Evolutionary conservation across 2,888 invertebrate genomes (phyloP), one percentile per base, ranked within the genome.

Genomic region (Trichopoda pennipes): DNA sequence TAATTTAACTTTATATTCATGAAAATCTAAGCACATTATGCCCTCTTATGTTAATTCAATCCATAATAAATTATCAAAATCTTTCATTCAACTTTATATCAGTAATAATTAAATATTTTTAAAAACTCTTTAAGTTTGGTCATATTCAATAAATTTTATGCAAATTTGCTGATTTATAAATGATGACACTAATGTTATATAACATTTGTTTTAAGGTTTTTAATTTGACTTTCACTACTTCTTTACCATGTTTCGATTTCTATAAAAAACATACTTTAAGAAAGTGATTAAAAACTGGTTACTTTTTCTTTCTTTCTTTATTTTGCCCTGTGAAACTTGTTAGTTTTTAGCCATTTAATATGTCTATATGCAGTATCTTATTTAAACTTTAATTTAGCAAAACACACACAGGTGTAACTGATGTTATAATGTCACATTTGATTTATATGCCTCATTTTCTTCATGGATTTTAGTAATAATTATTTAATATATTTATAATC

Each of bases 331-430:
- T 28, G 23, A 2, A 28, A 28, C 28, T 38, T 38, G 12, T 51
- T 51, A n/a, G n/a, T 44, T 56, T 35, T 68, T 68, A n/a, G n/a
- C n/a, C n/a, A n/a, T 8, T 28, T 28, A 6, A 4, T 38, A 12
- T 68, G 28, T 38, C 49, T 38, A 12, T 38, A 12, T 38, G 38
- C 38, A 38, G 38, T 38, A 12, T 38, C 12, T 3, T 7, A 8
- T 38, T 47, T 55, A 49, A 42, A 23, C 61, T 60, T 61, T 56
- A n/a, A 68, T 76, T 51, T 60, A n/a, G 10, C 32, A 21, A 44
- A 64, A 17, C n/a, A 51, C 10, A 58, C 58, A 80, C 84, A 85
- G 85, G 83, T 84, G 83, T 81, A 80, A 77, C 83, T 68, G 51
- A 80, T 76, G 72, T 56, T 69, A 68, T 80, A 70, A 75, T 47